Evolutionary conservation across 2,113 vertebrate genomes (phyloP), one percentile per base, ranked within the genome.

Genomic region (Nibea coibor): DNA sequence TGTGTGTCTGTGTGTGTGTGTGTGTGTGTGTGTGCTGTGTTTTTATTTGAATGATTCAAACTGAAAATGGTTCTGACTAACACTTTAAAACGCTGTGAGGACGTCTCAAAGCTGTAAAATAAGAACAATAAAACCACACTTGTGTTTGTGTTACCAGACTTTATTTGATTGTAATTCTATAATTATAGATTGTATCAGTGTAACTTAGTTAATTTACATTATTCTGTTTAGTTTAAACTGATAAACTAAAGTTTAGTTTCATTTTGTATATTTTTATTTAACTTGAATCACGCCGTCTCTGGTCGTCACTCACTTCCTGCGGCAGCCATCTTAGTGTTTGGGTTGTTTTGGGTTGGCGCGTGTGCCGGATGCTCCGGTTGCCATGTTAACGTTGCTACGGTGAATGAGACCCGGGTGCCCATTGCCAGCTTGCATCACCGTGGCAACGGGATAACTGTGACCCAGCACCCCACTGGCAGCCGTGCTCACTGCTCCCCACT

Each of bases 361-460:
- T 24, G 70, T 50, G 47, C 45, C 17, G 12, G 62, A 77, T 75
- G 76, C 77, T 62, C 28, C 15, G 28, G 79, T 81, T 77, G 71
- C 85, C 83, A 73, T 16, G 67, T 80, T 58, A 45, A 45, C 51
- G 20, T 65, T 48, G 70, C 59, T 8, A 50, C 53, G 68, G 77
- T 28, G 62, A 71, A 61, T 5, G 53, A 87, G 65, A 69, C 73
- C 57, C 31, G 14, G 54, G 73, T 19, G 24, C 73, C 75, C 10
- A 57, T 80, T 48, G 58, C 77, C 88, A 81, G 81, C 83, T 77
- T 54, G 81, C 43, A 48, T 91, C 78, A 31, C 90, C 77, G 51
- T 85, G 83, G 90, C 81, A 86, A 90, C 89, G 16, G 80, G 72
- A 75, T 87, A 58, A 17, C 82, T 57, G 83, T 83, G 91, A 90